Evolutionary conservation across 2,797 vertebrate genomes (phyloP), one percentile per base, ranked within the genome.

Genomic region (Falco naumanni): DNA sequence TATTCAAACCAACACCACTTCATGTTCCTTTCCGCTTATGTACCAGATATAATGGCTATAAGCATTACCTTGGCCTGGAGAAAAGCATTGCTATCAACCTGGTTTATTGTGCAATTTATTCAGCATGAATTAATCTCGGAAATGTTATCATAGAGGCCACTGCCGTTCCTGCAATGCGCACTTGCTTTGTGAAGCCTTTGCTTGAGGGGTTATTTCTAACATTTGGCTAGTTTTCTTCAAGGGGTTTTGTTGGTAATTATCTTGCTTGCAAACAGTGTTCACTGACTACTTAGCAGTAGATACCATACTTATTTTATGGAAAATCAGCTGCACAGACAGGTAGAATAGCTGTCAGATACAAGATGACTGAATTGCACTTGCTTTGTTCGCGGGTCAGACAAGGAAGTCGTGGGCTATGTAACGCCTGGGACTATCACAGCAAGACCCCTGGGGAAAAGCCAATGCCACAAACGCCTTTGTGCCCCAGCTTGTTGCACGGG

Each of bases 101-200:
- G 34, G 33, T 87, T 83, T 81, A 72, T 45, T 63, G 31, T 86
- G 82, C 47, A 59, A 54, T 92, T 93, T 88, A 81, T 92, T 93
- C 71, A 84, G 68, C 61, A 41, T 76, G 68, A 93, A 93, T 93
- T 95, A 92, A 89, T 87, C 65, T 80, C 45, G 71, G 84, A 86
- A 95, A 90, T 85, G 37, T 92, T 95, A 96, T 97, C 84, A 82
- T 70, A 82, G 85, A 93, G 65, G 60, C 94, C 57, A 37, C 63
- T 66, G 89, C 74, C 31, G 5, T 69, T 91, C 92, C 96, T 84
- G 48, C 2, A 3, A 86, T 84, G 45, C 7, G 13, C 66, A 16
- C 39, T 90, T 80, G 75, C 19, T 95, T 84, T 95, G 80, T 81
- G 78, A 95, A 97, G 80, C 87, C 84, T 97, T 97, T 95, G 84